These are phyloP conservation scores for Artibeus jamaicensis DNA, from an alignment of 2,797 vertebrate species.

Conservation along the genomic window DNA sequence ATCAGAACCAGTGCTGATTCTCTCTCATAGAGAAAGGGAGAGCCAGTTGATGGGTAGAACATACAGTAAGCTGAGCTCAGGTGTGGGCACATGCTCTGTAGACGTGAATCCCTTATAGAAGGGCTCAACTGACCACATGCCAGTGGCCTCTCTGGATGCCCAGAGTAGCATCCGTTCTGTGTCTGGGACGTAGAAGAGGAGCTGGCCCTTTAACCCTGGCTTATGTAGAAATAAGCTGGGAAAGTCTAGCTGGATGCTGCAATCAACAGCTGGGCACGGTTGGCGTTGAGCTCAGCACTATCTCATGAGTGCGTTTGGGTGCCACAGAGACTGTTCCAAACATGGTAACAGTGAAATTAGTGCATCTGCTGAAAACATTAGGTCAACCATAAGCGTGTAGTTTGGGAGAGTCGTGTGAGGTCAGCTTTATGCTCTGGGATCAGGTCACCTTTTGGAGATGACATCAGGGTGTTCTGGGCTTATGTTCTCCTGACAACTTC, in stretches of 20 bases:
- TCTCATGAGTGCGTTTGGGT: neutral
- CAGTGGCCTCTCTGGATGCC: neutral
- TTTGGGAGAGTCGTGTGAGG: neutral
- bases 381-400: neutral
- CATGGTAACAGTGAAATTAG: neutral
- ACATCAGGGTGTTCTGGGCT: constrained; percentile 20
- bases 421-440: neutral
- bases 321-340: neutral
- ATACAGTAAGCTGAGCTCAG: neutral
- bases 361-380: neutral
- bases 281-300: neutral
- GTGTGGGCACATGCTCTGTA: neutral
- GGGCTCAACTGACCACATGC: neutral
- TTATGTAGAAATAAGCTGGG: neutral
- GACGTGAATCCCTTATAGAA: too few relatives aligned
- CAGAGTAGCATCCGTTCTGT: neutral
- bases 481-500: neutral
- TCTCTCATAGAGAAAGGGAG: neutral
- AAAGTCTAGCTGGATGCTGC: neutral
- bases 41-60: neutral
- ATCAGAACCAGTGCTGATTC: too few relatives aligned
- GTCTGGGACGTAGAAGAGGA: neutral
- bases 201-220: neutral
- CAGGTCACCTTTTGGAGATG: constrained; percentile 12
- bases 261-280: neutral